A percentile compares a stretch with the other conserved stretches of the same genome.
phyloP scores from a whole-genome alignment of 2,797 vertebrate genomes.

The Peromyscus nudipes region DNA sequence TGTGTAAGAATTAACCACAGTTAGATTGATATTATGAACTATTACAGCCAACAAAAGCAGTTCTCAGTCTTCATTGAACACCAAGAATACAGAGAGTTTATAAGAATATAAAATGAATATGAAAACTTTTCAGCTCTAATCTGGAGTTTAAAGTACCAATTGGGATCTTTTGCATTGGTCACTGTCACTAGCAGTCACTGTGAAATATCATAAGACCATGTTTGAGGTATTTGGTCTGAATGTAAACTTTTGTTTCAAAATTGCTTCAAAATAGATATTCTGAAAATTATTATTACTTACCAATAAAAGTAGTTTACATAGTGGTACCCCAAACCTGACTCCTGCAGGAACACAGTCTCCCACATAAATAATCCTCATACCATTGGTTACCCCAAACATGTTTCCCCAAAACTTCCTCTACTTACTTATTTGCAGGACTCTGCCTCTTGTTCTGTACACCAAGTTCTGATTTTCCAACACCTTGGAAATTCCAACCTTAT shows the following conservation, averaged over 20 bases:
- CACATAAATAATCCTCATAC: no score
- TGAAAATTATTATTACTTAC: background rate
- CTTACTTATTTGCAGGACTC: background rate
- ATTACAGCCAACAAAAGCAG: background rate
- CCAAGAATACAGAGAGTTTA: background rate
- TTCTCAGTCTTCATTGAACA: background rate
- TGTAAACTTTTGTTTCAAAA: background rate
- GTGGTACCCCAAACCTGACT: background rate
- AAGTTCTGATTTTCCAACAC: background rate
- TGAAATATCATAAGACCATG: background rate
- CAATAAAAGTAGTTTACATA: background rate
- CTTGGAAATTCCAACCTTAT: background rate
- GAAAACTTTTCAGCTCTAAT: background rate
- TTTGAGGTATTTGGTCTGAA: background rate
- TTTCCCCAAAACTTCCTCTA: no score
- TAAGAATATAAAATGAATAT: background rate
- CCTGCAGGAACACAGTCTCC: no score
- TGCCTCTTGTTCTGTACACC: background rate
- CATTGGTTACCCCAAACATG: background rate
- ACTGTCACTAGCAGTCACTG: background rate
- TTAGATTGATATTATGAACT: background rate
- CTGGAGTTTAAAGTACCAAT: background rate
- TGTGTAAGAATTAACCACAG: background rate
- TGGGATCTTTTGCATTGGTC: background rate
- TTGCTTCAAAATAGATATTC: background rate